Evolutionary conservation across 2,888 invertebrate genomes (phyloP), one percentile per base, ranked within the genome.

Genomic region (Drosophila subsilvestris): DNA sequence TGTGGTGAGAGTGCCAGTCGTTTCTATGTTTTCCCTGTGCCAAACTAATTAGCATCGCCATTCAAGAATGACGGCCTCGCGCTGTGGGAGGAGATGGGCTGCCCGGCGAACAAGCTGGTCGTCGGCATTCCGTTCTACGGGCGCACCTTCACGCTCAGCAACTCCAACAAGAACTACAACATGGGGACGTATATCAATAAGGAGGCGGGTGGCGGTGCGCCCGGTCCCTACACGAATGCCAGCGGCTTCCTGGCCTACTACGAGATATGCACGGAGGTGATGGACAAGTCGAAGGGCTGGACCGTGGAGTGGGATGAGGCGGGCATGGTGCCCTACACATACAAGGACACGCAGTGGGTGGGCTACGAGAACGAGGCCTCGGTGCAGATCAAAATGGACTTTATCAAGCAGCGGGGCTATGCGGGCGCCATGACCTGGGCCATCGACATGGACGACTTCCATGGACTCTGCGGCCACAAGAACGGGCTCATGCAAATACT

Each of bases 351-450:
- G 0, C 97, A 97, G 89, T 98, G 98, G 98, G 96, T 98, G 17
- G 98, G 98, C 4, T 98, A 97, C 89, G 98, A 90, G 75, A 87
- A 90, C 62, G 90, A 90, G 51, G 94, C 94, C 0, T 97, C 97
- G 79, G 94, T 98, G 0, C 95, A 96, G 90, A 96, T 97, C 80
- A 98, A 98, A 93, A 97, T 97, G 96, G 95, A 97, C 90, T 98
- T 94, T 93, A 96, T 98, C 78, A 97, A 96, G 89, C 88, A 94
- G 62, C 96, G 95, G 90, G 97, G 97, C 0, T 96, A 96, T 86
- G 95, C 95, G 0, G 98, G 98, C 0, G 97, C 97, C 0, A 98
- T 98, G 98, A 96, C 95, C 18, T 98, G 98, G 98, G 97, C 98
- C 25, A 95, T 97, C 51, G 92, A 92, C 67, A 97, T 97, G 97